Evolutionary conservation across 2,113 vertebrate species (phyloP), one percentile per base, ranked within the genome.

Genomic region (Egretta garzetta): DNA sequence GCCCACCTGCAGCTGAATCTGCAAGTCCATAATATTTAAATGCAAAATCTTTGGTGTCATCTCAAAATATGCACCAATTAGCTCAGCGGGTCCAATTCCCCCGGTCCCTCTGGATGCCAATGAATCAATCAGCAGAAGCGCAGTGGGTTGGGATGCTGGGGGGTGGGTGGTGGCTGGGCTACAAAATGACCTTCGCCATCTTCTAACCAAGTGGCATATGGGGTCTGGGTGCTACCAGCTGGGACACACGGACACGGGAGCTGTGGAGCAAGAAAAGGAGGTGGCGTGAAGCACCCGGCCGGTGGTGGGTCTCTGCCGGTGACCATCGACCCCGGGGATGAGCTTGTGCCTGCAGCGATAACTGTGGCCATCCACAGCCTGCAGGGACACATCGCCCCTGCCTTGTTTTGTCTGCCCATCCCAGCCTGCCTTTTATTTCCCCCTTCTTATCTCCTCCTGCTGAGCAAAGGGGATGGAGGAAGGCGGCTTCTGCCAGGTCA

Each of bases 101-200:
- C 5, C 49, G 1, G 0, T 23, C 19, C 52, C 5, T 7, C 62
- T 5, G 68, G 49, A 6, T 8, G 16, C 15, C 1, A 1, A 15
- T 28, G 72, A 41, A 26, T 22, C 32, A 8, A 21, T 26, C 1
- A 12, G 33, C 13, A 62, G 68, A 60, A 50, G 32, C 2, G 0
- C 1, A 1, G 24, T 0, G 0, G 58, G 68, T 12, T 35, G 73
- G 5, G 39, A 37, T 32, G 20, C 27, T 17, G 81, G 0, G 1
- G 63, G 33, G 33, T 2, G 19, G 71, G 4, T 2, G 10, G 32
- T 5, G 53, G 14, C 53, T 26, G 49, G 0, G 24, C 32, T 14
- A 5, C 60, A 5, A 15, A 28, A 23, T 21, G 28, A 52, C 45
- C 76, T n/a, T 45, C 32, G 26, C 15, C 56, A 1, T 14, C 14